Percentiles rank a stretch among this genome's conserved stretches.
Evolutionary conservation across 2,888 invertebrate species (phyloP).

Genomic region (Lepidocyrtinus sp.): DNA sequence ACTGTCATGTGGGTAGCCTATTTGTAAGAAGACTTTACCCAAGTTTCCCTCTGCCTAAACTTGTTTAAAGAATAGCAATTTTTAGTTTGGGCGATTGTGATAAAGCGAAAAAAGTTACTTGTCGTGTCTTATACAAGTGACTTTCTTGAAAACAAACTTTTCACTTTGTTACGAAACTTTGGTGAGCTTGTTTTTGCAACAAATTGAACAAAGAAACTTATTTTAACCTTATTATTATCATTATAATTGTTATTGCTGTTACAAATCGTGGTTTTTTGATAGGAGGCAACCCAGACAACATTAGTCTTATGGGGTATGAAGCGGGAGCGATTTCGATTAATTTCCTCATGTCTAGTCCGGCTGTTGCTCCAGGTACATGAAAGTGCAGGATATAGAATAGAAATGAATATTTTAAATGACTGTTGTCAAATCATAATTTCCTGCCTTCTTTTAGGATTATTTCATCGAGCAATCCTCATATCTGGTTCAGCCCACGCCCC

Average conservation of each 20-base stretch:
- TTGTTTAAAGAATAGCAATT: too few species aligned
- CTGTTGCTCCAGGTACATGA: constrained; percentile 77
- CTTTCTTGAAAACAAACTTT: too few species aligned
- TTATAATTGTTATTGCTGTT: constrained; percentile 90
- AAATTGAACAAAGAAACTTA: constrained; percentile 89
- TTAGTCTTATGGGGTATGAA: constrained; percentile 96
- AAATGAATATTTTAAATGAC: too few species aligned
- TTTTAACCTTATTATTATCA: too few species aligned
- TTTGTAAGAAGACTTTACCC: too few species aligned
- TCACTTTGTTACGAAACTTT: neutral
- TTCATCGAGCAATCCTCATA: constrained; percentile 88
- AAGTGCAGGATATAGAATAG: too few species aligned
- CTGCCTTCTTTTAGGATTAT: constrained; percentile 79
- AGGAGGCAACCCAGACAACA: constrained; percentile 92
- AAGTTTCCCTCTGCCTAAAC: too few species aligned
- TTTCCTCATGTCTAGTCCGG: constrained; percentile 96
- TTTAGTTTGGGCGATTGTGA: too few species aligned
- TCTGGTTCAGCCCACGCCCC: constrained; percentile 91
- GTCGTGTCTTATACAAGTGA: too few species aligned
- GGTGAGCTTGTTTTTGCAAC: neutral
- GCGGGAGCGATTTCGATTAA: constrained; percentile 98
- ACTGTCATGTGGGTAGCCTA: too few species aligned
- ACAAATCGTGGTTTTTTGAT: constrained; percentile 93
- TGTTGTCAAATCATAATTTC: too few species aligned
- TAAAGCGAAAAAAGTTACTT: too few species aligned